These are phyloP conservation scores for Drosophila tani DNA, from an alignment of 1,140 invertebrate species.

Conservation along the genomic window DNA sequence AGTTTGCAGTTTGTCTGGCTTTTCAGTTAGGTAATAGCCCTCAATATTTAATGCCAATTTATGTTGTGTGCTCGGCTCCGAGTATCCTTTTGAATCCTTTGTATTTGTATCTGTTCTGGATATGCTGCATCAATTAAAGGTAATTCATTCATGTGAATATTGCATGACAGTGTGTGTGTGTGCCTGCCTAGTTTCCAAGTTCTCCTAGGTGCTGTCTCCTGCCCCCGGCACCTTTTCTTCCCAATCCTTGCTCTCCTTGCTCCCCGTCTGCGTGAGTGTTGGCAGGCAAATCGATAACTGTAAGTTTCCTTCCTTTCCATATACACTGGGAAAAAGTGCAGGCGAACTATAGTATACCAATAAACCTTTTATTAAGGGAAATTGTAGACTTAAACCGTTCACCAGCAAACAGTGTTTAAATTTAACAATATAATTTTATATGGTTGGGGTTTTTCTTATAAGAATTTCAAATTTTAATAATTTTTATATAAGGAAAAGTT, in stretches of 20 bases:
- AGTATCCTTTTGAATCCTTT: slow-evolving; percentile 12
- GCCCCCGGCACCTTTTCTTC: neutral
- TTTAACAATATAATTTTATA: too few relatives aligned
- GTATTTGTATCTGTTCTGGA: slow-evolving; percentile 35
- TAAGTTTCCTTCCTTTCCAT: slow-evolving; percentile 5
- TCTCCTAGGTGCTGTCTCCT: neutral
- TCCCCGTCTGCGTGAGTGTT: slow-evolving; percentile 6
- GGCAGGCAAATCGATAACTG: slow-evolving; percentile 28
- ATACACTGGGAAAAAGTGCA: neutral
- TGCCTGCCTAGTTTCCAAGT: slow-evolving; percentile 3
- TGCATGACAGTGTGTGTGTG: slow-evolving; percentile 54
- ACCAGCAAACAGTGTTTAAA: too few relatives aligned
- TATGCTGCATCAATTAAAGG: slow-evolving; percentile 80
- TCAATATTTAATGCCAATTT: slow-evolving; percentile 82
- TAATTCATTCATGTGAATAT: slow-evolving; percentile 81
- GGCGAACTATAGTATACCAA: too few relatives aligned
- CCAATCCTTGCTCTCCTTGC: neutral
- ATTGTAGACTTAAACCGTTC: too few relatives aligned
- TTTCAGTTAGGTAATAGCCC: slow-evolving; percentile 62
- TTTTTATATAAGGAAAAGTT: too few relatives aligned
- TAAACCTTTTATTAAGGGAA: too few relatives aligned
- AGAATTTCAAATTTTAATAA: too few relatives aligned
- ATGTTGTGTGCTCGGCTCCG: slow-evolving; percentile 62
- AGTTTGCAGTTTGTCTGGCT: slow-evolving; percentile 60
- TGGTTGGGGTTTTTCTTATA: too few relatives aligned